A percentile compares a stretch with the other conserved stretches of the same genome.
phyloP scores from a whole-genome alignment of 2,113 vertebrate species.

The Sisor rabdophorus region DNA sequence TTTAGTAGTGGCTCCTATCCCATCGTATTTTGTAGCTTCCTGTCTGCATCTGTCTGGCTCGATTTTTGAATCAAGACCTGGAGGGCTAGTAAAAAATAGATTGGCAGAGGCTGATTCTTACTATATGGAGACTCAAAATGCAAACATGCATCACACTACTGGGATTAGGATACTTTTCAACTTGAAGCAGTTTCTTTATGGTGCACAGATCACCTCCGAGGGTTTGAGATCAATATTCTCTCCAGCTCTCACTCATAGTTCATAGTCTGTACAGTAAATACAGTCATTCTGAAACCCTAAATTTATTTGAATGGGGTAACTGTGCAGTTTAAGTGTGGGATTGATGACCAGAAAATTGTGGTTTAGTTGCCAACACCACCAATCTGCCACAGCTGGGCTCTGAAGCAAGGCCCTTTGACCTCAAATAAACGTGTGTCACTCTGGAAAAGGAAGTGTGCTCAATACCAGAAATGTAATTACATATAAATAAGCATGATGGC shows the following conservation, averaged over 20 bases:
- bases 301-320: no score
- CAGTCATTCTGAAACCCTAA: background rate
- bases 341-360: no score
- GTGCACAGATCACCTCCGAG: background rate
- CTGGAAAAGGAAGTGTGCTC: no score
- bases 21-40: slow-evolving; percentile 19
- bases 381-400: no score
- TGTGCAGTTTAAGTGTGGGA: no score
- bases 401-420: no score
- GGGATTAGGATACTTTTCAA: background rate
- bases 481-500: no score
- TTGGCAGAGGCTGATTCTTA: background rate
- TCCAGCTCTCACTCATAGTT: background rate
- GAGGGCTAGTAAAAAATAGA: background rate
- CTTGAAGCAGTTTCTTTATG: background rate
- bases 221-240: background rate
- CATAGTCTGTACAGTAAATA: slow-evolving; percentile 10
- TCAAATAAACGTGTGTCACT: no score
- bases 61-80: background rate
- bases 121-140: background rate
- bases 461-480: no score
- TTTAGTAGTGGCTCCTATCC: slow-evolving; percentile 21
- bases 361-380: no score
- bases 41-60: slow-evolving; percentile 5
- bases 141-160: background rate